These are phyloP conservation scores for Xylota sylvarum DNA, from an alignment of 2,888 invertebrate genomes.

Conservation along the genomic window DNA sequence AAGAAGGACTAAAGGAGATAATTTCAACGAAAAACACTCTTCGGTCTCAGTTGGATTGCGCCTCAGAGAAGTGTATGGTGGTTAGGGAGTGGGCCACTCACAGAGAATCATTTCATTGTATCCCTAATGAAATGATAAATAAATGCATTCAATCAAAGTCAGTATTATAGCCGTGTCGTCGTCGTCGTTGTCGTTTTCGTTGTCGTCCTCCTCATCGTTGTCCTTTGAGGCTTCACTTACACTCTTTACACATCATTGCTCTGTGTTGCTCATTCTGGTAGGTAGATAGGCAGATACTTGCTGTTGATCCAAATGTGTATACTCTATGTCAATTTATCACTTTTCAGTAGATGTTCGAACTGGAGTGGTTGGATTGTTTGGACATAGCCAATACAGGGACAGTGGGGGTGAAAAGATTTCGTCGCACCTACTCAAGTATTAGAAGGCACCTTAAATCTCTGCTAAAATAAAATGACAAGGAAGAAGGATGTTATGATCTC, in stretches of 20 bases:
- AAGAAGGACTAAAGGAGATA: not conserved
- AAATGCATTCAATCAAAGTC: conserved; percentile 68
- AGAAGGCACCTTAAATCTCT: no score
- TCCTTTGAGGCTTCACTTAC: conserved; percentile 29
- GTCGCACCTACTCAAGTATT: no score
- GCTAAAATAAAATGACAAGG: no score
- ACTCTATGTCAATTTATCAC: conserved; percentile 56
- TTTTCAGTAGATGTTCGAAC: not conserved
- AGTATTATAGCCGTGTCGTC: conserved; percentile 5
- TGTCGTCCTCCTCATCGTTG: conserved; percentile 6
- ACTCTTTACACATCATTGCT: conserved; percentile 11
- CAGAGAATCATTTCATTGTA: conserved; percentile 40
- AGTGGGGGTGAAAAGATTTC: not conserved
- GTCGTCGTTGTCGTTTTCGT: conserved; percentile 2
- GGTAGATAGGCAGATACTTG: no score
- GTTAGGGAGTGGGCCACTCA: no score
- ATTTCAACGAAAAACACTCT: not conserved
- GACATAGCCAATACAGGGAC: not conserved
- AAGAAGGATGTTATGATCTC: no score
- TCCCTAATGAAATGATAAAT: conserved; percentile 58
- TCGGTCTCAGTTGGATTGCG: not conserved
- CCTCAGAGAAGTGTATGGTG: not conserved
- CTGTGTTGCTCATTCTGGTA: not conserved
- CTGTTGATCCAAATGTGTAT: conserved; percentile 28
- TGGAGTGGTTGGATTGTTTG: not conserved